Evolutionary conservation across 2,888 invertebrate species (phyloP).

Genomic region (Gerris lacustris): DNA sequence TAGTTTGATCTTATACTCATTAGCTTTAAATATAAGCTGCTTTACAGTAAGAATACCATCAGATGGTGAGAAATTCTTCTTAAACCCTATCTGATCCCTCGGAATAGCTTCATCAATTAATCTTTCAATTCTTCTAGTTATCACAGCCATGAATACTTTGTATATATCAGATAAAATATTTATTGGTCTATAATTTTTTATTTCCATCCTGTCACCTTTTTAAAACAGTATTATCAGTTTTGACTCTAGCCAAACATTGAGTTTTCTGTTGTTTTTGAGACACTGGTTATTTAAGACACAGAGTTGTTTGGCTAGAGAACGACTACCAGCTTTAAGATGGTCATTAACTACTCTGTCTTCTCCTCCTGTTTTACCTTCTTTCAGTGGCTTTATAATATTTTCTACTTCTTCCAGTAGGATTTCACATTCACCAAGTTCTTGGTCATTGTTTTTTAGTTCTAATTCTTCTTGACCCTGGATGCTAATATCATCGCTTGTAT

Average conservation of each 20-base stretch:
- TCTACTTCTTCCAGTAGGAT: neutral
- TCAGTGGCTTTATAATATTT: neutral
- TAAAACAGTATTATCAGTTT: constrained; percentile 4
- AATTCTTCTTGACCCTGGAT: neutral
- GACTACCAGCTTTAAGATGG: too few species aligned
- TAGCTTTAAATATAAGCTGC: neutral
- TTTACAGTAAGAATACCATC: too few species aligned
- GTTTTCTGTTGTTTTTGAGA: neutral
- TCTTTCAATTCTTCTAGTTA: constrained; percentile 9
- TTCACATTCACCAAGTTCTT: neutral
- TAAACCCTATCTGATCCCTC: too few species aligned
- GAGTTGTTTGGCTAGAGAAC: neutral
- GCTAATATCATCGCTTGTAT: neutral
- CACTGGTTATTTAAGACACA: neutral
- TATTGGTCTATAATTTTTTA: constrained; percentile 12
- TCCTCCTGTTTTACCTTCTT: constrained; percentile 9
- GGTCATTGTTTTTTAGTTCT: neutral
- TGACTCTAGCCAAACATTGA: neutral
- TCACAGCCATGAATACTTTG: neutral
- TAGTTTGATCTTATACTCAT: constrained; percentile 10
- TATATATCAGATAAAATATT: constrained; percentile 7
- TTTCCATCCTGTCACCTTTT: constrained; percentile 9
- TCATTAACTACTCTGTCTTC: neutral
- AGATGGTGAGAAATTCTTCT: too few species aligned
- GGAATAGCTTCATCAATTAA: neutral